Percentiles rank a stretch among this genome's conserved stretches.
Evolutionary conservation across 1,140 invertebrate species (phyloP).

Genomic region (Pseudomyrmex cubaensis): DNA sequence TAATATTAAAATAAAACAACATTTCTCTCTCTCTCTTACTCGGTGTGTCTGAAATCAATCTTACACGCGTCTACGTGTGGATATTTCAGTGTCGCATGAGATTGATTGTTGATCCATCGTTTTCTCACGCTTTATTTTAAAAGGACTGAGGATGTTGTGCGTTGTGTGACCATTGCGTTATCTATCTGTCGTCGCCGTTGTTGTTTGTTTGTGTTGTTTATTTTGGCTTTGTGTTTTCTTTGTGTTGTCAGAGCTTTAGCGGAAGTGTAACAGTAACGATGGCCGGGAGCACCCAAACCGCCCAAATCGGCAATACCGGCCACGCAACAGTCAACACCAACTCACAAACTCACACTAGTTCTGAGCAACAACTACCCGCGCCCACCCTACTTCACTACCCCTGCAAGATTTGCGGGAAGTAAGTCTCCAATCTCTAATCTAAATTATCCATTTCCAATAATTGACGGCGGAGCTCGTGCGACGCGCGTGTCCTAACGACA

Average conservation of each 20-base stretch:
- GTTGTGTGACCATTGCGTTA: constrained; percentile 77
- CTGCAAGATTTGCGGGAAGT: constrained; percentile 99
- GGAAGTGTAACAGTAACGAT: constrained; percentile 90
- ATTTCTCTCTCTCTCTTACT: constrained; percentile 33
- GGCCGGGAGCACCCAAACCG: constrained; percentile 90
- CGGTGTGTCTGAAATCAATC: constrained; percentile 53
- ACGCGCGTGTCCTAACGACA: constrained; percentile 49
- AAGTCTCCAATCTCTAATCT: constrained; percentile 89
- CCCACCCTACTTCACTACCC: constrained; percentile 89
- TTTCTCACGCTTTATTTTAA: constrained; percentile 72
- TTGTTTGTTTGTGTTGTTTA: constrained; percentile 85
- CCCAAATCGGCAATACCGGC: constrained; percentile 87
- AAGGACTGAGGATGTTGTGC: constrained; percentile 72
- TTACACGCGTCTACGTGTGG: constrained; percentile 77
- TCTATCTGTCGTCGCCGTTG: constrained; percentile 75
- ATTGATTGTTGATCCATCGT: constrained; percentile 78
- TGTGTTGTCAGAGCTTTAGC: constrained; percentile 91
- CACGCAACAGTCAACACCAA: constrained; percentile 86
- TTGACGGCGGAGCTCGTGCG: constrained; percentile 48
- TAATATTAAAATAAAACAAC: not conserved
- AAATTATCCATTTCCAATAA: constrained; percentile 79
- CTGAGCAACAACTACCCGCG: constrained; percentile 85
- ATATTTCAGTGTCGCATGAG: constrained; percentile 84
- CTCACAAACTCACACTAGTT: constrained; percentile 86
- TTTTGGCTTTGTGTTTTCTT: constrained; percentile 86